phyloP scores from a whole-genome alignment of 1,140 invertebrate species.

The Drosophila pseudoananassae region DNA sequence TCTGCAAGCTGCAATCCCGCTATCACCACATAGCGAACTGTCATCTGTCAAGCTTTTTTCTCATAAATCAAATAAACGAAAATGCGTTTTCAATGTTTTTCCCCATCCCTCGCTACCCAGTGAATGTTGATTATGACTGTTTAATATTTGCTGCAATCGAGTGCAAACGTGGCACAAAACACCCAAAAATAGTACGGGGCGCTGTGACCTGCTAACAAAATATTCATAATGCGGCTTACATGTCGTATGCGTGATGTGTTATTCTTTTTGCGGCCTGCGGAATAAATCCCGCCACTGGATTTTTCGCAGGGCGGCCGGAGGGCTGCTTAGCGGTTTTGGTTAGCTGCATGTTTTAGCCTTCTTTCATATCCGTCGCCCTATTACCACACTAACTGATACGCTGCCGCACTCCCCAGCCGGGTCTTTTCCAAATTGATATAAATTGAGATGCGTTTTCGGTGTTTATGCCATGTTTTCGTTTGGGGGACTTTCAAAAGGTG shows the following conservation, averaged over 20 bases:
- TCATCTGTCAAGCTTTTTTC: constrained; percentile 64
- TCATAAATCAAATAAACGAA: constrained; percentile 79
- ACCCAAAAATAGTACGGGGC: neutral
- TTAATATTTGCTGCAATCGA: constrained; percentile 55
- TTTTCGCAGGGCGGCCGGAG: constrained; percentile 15
- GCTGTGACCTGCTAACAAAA: constrained; percentile 51
- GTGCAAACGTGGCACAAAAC: neutral
- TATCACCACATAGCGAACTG: constrained; percentile 28
- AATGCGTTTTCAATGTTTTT: constrained; percentile 78
- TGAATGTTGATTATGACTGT: constrained; percentile 75
- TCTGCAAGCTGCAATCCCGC: neutral
- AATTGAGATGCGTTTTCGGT: constrained; percentile 74
- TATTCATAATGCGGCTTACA: constrained; percentile 81
- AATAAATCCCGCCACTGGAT: constrained; percentile 33
- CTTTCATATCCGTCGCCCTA: constrained; percentile 42
- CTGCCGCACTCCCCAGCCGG: constrained; percentile 1
- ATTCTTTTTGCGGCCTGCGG: constrained; percentile 67
- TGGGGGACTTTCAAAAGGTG: neutral
- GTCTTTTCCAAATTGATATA: constrained; percentile 62
- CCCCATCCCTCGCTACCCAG: neutral
- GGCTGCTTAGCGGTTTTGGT: constrained; percentile 65
- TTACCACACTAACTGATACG: constrained; percentile 35
- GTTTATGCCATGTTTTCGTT: constrained; percentile 40
- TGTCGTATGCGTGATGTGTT: constrained; percentile 77
- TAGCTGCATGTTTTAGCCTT: constrained; percentile 29